These are phyloP conservation scores for Sylvia borin DNA, from an alignment of 2,797 vertebrate species.

Conservation along the genomic window DNA sequence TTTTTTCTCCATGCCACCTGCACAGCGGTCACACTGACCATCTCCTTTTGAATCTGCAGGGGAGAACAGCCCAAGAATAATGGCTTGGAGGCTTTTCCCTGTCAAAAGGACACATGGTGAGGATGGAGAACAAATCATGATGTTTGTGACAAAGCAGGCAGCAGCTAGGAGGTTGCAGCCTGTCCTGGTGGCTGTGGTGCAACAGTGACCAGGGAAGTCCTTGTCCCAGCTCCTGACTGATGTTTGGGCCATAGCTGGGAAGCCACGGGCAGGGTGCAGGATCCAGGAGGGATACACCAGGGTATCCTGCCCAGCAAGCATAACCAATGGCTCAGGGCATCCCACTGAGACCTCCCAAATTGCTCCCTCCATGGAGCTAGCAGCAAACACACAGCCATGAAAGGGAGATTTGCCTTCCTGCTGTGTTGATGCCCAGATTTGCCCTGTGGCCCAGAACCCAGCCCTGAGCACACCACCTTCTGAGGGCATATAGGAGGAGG, in stretches of 20 bases:
- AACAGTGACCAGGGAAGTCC: background rate
- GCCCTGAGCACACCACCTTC: background rate
- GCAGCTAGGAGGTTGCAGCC: background rate
- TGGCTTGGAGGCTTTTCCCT: background rate
- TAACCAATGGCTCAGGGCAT: background rate
- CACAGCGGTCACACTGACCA: background rate
- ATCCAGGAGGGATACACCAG: background rate
- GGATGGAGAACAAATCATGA: background rate
- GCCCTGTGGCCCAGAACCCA: background rate
- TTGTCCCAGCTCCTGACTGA: background rate
- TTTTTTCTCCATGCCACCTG: background rate
- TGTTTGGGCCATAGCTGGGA: background rate
- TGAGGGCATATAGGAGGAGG: rapidly evolving
- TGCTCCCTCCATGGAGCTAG: background rate
- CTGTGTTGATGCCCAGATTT: background rate
- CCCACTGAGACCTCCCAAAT: background rate
- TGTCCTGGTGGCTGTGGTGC: background rate
- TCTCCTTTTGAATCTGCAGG: background rate
- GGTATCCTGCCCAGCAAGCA: background rate
- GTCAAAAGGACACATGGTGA: background rate
- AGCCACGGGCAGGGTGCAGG: background rate
- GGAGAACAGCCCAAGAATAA: background rate
- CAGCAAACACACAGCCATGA: background rate
- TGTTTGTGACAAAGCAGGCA: background rate
- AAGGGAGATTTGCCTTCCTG: background rate